Evolutionary conservation across 2,888 invertebrate species (phyloP).

Genomic region (Lasius platythorax): DNA sequence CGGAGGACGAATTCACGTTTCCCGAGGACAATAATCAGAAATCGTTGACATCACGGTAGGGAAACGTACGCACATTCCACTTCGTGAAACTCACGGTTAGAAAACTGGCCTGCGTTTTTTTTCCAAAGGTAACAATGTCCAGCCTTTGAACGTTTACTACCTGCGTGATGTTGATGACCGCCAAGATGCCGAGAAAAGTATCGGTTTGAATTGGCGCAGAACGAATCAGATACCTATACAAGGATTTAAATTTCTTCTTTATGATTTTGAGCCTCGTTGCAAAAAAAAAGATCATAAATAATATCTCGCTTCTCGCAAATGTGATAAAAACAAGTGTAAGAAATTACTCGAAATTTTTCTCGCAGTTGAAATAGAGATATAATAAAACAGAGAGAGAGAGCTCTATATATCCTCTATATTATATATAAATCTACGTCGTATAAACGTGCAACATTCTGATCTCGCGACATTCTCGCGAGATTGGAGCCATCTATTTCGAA

Average conservation of each 20-base stretch:
- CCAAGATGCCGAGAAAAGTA: conserved; percentile 14
- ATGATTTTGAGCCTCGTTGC: not conserved
- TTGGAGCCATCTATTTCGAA: conserved; percentile 6
- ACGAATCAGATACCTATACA: not conserved
- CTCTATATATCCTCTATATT: not conserved
- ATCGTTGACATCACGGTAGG: conserved; percentile 21
- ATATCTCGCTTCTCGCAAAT: not conserved
- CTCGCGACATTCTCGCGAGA: not conserved
- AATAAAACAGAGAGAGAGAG: not conserved
- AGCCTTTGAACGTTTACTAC: conserved; percentile 45
- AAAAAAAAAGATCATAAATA: not conserved
- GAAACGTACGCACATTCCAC: conserved; percentile 2
- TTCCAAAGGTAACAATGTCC: not conserved
- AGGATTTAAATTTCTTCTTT: not conserved
- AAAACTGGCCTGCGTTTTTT: conserved; percentile 10
- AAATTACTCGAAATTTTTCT: not conserved
- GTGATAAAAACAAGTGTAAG: not conserved
- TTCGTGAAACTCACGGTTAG: not conserved
- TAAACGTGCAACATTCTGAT: conserved; percentile 8
- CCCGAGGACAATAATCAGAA: conserved; percentile 36
- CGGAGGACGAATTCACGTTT: conserved; percentile 7
- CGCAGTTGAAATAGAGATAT: not conserved
- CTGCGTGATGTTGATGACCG: conserved; percentile 45
- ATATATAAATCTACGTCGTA: not conserved
- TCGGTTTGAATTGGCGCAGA: not conserved